phyloP scores from a whole-genome alignment of 2,888 invertebrate genomes.

The Polylopha cassiicola region DNA sequence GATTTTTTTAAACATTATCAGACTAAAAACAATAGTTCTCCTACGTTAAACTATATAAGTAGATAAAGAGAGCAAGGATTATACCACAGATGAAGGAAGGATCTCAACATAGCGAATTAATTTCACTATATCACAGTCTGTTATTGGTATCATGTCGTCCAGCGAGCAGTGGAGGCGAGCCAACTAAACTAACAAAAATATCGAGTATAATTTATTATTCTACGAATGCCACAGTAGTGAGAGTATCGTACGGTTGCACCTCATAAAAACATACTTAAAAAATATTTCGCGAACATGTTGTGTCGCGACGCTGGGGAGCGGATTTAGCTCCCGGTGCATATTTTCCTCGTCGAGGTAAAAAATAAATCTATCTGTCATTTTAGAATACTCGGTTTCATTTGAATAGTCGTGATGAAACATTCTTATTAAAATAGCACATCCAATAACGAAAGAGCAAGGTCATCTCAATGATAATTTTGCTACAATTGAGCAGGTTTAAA shows the following conservation, averaged over 20 bases:
- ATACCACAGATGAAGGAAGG: no score
- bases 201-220: slow-evolving; percentile 73
- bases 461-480: slow-evolving; percentile 26
- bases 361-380: slow-evolving; percentile 47
- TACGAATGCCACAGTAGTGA: slow-evolving; percentile 60
- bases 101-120: slow-evolving; percentile 1
- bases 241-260: slow-evolving; percentile 64
- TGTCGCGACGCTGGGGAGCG: slow-evolving; percentile 34
- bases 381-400: slow-evolving; percentile 46
- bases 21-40: no score
- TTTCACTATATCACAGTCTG: no score
- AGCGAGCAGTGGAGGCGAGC: slow-evolving; percentile 63
- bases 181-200: slow-evolving; percentile 70
- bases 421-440: slow-evolving; percentile 43
- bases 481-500: slow-evolving; percentile 19
- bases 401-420: slow-evolving; percentile 43
- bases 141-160: slow-evolving; percentile 54
- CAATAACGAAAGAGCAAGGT: slow-evolving; percentile 31
- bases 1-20: no score
- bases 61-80: no score
- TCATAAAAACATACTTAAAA: slow-evolving; percentile 68
- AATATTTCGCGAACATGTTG: slow-evolving; percentile 51
- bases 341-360: slow-evolving; percentile 42
- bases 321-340: slow-evolving; percentile 51
- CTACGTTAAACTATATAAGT: no score